Conservation (phyloP, 2,113 vertebrate genomes). For the Brevimyrus niger region DNA sequence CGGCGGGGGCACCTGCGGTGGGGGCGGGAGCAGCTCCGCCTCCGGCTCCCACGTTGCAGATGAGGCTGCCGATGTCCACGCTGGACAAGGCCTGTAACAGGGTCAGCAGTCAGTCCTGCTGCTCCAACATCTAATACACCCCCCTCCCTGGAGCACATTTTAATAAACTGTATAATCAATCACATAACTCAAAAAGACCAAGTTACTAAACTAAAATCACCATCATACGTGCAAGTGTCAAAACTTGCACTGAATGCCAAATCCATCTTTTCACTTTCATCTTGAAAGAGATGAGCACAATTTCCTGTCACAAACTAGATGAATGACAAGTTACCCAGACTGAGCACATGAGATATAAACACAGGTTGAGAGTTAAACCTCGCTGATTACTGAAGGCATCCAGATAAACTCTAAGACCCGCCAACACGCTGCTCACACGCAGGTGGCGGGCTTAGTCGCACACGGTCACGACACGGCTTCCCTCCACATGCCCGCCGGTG, state of each 20-base stretch:
- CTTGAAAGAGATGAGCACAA: not conserved
- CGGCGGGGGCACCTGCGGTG: constrained; percentile 47
- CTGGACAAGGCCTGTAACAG: constrained; percentile 72
- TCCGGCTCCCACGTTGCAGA: constrained; percentile 88
- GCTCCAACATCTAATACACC: not conserved
- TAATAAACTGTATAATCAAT: not conserved
- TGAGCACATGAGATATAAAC: not conserved
- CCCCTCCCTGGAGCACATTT: not conserved
- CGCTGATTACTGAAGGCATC: not conserved
- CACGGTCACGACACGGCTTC: not conserved
- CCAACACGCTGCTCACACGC: not conserved
- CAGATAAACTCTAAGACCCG: not conserved
- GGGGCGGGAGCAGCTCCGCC: constrained; percentile 69
- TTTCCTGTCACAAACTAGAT: not conserved
- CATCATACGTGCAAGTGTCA: not conserved
- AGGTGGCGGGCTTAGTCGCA: not conserved
- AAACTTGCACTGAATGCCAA: not conserved
- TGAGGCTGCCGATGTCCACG: constrained; percentile 84
- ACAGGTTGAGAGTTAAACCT: not conserved
- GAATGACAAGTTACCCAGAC: not conserved
- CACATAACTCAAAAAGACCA: not conserved
- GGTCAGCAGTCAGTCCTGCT: not conserved
- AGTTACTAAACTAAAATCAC: not conserved
- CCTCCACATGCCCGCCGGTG: not conserved
- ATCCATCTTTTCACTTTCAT: not conserved